phyloP scores from a whole-genome alignment of 2,888 invertebrate species.

The Oscheius onirici region DNA sequence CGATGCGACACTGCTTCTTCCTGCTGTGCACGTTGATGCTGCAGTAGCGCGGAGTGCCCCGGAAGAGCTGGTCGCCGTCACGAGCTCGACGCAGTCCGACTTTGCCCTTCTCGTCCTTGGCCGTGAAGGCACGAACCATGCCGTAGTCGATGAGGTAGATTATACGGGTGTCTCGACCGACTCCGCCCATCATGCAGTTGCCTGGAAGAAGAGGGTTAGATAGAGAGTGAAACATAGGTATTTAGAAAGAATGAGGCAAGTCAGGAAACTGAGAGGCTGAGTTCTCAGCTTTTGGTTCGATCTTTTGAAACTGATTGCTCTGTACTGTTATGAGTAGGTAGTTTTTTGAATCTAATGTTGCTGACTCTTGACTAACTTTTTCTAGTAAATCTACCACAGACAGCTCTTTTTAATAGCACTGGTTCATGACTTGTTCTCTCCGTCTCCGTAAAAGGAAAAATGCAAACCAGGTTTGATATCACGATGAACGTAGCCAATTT shows the following conservation, averaged over 20 bases:
- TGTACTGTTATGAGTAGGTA: too few relatives aligned
- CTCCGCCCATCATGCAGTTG: conserved; percentile 51
- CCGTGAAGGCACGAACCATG: conserved; percentile 54
- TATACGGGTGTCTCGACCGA: conserved; percentile 42
- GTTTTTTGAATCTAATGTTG: too few relatives aligned
- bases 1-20: conserved; percentile 51
- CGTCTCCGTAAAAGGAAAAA: too few relatives aligned
- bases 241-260: too few relatives aligned
- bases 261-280: too few relatives aligned
- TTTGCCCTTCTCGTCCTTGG: conserved; percentile 35
- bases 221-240: too few relatives aligned
- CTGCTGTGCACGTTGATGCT: conserved; percentile 46
- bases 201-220: conserved; percentile 27
- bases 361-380: too few relatives aligned
- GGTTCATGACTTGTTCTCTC: too few relatives aligned
- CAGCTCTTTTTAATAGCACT: too few relatives aligned
- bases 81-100: conserved; percentile 41
- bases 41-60: conserved; percentile 56
- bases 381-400: too few relatives aligned
- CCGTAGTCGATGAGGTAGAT: conserved; percentile 56
- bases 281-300: too few relatives aligned
- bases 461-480: conserved; percentile 56
- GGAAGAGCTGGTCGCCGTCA: conserved; percentile 47
- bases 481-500: conserved; percentile 52
- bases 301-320: too few relatives aligned